A percentile compares a stretch with the other conserved stretches of the same genome.
Evolutionary conservation across 53 echinoderm and acorn worm genomes (phyloP).

Genomic region (Echinarachnius parma): DNA sequence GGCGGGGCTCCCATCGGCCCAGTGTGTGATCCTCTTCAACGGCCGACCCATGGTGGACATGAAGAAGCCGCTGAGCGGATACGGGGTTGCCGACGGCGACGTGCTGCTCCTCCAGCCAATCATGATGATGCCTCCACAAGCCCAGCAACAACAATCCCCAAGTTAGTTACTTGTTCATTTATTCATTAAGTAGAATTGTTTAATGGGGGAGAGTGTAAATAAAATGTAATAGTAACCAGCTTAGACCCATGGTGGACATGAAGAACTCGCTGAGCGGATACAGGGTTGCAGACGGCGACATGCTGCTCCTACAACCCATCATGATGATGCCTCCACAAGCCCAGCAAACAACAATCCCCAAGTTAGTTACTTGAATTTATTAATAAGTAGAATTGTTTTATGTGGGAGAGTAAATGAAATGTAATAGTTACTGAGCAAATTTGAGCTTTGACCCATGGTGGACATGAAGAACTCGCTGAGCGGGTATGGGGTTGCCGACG

Average conservation of each 20-base stretch:
- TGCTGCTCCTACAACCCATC: constrained; percentile 59
- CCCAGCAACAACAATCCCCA: too few relatives aligned
- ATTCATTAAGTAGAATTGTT: too few relatives aligned
- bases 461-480: too few relatives aligned
- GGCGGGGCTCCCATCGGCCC: constrained; percentile 43
- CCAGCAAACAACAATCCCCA: constrained; percentile 6
- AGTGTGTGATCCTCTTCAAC: constrained; percentile 58
- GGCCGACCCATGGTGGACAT: constrained; percentile 59
- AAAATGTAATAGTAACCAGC: too few relatives aligned
- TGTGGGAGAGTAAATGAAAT: too few relatives aligned
- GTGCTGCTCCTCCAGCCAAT: constrained; percentile 63
- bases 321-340: constrained; percentile 17
- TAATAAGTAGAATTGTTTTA: too few relatives aligned
- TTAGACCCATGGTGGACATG: constrained; percentile 50
- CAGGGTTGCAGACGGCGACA: constrained; percentile 73
- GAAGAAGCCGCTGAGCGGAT: constrained; percentile 60
- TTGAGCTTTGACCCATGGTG: too few relatives aligned
- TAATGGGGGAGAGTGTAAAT: too few relatives aligned
- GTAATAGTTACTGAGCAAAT: too few relatives aligned
- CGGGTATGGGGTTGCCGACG: too few relatives aligned
- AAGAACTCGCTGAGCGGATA: constrained; percentile 64
- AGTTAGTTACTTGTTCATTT: too few relatives aligned
- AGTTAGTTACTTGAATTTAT: too few relatives aligned
- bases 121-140: constrained; percentile 16
- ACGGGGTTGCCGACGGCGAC: constrained; percentile 74